Evolutionary conservation across 2,797 vertebrate species (phyloP), one percentile per base, ranked within the genome.

Genomic region (Sylvia borin): DNA sequence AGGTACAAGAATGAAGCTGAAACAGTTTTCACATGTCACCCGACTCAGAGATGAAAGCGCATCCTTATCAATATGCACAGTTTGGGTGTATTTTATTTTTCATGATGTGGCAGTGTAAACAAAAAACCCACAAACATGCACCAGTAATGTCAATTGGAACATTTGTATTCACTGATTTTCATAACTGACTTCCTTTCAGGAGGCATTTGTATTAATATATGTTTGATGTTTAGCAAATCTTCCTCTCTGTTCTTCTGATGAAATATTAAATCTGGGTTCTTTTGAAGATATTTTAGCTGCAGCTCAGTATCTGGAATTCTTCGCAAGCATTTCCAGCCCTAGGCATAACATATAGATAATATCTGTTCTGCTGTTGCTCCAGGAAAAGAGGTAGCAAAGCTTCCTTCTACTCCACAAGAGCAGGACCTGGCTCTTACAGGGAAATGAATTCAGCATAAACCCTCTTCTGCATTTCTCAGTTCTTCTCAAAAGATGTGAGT

Each of bases 191-290:
- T 93, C 83, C 95, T 97, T 96, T 97, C 97, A 94, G 95, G 88
- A 97, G 95, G 85, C 86, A 95, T 96, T 97, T 96, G 92, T 96
- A 96, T 97, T 97, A 96, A 95, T 96, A 96, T 96, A 90, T 97
- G 96, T 93, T 95, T 95, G 95, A 95, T 88, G 92, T 95, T 96
- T 90, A 93, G 88, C 83, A 96, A 97, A 96, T 94, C 90, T 93
- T 86, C 50, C 60, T 92, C 93, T 76, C 91, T 92, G 74, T 95
- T 90, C 90, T 89, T 92, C 95, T 94, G 64, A 97, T 96, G 91
- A 97, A 97, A 97, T 92, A 96, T 93, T 87, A 97, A 97, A 95
- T 96, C 76, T 83, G 58, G 57, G 70, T 85, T 75, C 88, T 93
- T 96, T 95, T 93, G 79, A 96, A 97, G 91, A 47, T 71, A 43